A percentile compares a stretch with the other conserved stretches of the same genome.
Conservation (phyloP, 2,113 vertebrate genomes). For the Xiphorhynchus elegans region DNA sequence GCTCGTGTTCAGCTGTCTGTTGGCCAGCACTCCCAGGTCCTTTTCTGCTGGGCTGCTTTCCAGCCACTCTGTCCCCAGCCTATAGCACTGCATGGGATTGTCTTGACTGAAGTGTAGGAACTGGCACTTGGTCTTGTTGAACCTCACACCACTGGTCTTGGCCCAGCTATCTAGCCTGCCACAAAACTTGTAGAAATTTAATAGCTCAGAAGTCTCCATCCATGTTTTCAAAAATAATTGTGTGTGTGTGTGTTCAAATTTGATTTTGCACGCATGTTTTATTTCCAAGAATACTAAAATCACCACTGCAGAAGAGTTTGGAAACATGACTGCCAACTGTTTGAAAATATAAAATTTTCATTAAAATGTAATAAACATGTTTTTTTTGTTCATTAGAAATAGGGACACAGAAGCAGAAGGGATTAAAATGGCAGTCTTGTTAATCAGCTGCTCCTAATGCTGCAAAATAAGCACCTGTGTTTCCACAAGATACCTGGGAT, state of each 20-base stretch:
- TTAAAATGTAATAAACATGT: not conserved
- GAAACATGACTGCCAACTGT: not conserved
- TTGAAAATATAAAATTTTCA: not conserved
- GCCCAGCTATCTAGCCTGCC: not conserved
- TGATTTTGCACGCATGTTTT: not conserved
- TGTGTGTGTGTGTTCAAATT: not conserved
- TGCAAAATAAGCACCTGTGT: not conserved
- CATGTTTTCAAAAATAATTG: not conserved
- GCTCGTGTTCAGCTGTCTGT: not conserved
- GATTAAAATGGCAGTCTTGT: not conserved
- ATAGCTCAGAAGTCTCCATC: not conserved
- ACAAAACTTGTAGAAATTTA: not conserved
- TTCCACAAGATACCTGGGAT: not conserved
- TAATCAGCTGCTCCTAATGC: not conserved
- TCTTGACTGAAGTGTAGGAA: not conserved
- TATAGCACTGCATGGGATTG: not conserved
- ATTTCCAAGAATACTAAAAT: not conserved
- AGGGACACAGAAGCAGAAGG: not conserved
- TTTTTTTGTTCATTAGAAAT: not conserved
- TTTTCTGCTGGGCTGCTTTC: not conserved
- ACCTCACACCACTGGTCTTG: not conserved
- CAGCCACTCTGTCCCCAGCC: not conserved
- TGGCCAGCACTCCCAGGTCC: no score
- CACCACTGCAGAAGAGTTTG: not conserved
- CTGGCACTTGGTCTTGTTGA: not conserved